phyloP scores from a whole-genome alignment of 2,797 vertebrate genomes.

The Coregonus sp. region DNA sequence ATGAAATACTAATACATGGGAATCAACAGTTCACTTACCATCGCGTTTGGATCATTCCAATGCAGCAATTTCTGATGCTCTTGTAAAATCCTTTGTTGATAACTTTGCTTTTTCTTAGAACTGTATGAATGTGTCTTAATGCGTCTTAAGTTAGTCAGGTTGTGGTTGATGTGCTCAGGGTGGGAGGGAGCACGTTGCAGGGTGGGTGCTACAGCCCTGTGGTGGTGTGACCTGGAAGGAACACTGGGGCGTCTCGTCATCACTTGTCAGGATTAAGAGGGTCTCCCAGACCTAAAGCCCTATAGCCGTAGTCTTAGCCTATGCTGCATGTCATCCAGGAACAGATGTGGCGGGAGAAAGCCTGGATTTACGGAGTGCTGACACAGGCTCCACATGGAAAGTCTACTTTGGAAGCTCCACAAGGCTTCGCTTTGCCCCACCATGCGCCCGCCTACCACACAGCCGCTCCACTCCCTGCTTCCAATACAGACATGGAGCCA shows the following conservation, averaged over 20 bases:
- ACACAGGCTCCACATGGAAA: slow-evolving; percentile 29
- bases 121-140: background rate
- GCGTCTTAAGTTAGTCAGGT: background rate
- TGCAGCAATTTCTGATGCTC: background rate
- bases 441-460: slow-evolving; percentile 11
- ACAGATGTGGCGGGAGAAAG: slow-evolving; percentile 18
- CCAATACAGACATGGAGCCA: slow-evolving; percentile 23
- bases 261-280: slow-evolving; percentile 15
- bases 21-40: background rate
- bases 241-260: background rate
- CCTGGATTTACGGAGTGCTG: slow-evolving; percentile 24
- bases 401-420: slow-evolving; percentile 32
- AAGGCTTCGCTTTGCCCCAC: slow-evolving; percentile 16
- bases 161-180: background rate
- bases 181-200: background rate
- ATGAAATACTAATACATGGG: background rate
- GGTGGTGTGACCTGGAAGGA: background rate
- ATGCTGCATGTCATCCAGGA: slow-evolving; percentile 11
- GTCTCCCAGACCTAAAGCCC: slow-evolving; percentile 5
- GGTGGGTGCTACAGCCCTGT: background rate
- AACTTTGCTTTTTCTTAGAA: too few relatives aligned
- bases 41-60: background rate
- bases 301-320: background rate
- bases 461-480: slow-evolving; percentile 28
- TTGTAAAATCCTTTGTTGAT: background rate